These are phyloP conservation scores for Leucopsar rothschildi DNA, from an alignment of 2,113 vertebrate genomes.

Conservation along the genomic window DNA sequence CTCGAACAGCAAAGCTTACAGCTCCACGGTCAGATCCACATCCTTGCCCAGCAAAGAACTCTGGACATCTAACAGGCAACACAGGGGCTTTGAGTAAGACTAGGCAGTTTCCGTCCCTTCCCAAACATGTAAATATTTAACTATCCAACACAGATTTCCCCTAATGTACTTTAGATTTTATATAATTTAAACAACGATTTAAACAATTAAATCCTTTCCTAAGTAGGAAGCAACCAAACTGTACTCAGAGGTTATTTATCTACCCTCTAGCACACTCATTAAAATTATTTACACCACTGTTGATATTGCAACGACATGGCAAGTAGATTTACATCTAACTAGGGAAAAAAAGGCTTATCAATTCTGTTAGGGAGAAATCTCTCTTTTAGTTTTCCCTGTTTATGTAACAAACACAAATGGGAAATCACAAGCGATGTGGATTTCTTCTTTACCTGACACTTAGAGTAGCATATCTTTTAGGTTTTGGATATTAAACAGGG, in stretches of 20 bases:
- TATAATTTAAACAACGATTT: not conserved
- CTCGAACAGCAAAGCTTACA: not conserved
- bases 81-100: not conserved
- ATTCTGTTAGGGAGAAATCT: not conserved
- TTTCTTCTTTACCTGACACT: not conserved
- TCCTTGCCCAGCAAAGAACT: not conserved
- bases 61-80: not conserved
- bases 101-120: not conserved
- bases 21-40: not conserved
- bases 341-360: not conserved
- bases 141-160: not conserved
- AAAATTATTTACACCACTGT: slow-evolving; percentile 4
- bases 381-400: not conserved
- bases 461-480: not conserved
- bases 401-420: not conserved
- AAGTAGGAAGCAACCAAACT: not conserved
- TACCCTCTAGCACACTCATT: not conserved
- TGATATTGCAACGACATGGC: not conserved
- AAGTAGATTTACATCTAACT: not conserved
- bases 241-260: not conserved
- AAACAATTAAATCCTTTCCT: not conserved
- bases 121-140: not conserved
- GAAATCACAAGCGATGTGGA: not conserved
- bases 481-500: not conserved
- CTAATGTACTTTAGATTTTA: not conserved